Conservation (phyloP, 2,113 vertebrate genomes). For the Aphelocoma coerulescens region DNA sequence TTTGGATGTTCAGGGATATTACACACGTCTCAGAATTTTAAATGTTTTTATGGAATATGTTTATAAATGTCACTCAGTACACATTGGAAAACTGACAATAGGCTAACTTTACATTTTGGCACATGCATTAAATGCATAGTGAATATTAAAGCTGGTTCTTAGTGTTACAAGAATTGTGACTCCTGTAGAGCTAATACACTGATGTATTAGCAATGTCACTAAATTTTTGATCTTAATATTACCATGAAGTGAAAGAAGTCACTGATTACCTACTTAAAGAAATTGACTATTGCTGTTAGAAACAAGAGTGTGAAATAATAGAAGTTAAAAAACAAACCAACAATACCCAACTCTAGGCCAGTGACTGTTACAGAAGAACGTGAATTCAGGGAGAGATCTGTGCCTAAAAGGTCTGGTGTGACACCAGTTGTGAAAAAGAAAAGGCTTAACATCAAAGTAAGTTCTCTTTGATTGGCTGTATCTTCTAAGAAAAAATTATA, state of each 20-base stretch:
- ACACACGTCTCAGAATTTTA: conserved; percentile 37
- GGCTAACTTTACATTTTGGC: conserved; percentile 25
- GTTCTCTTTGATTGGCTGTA: not conserved
- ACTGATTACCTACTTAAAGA: not conserved
- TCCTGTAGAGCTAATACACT: not conserved
- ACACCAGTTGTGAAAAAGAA: not conserved
- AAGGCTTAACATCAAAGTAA: not conserved
- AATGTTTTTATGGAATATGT: conserved; percentile 38
- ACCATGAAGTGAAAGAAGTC: not conserved
- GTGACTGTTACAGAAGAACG: not conserved
- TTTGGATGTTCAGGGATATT: conserved; percentile 43
- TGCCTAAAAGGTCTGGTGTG: not conserved
- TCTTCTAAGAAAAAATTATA: not conserved
- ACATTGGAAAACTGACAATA: not conserved
- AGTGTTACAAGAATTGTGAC: not conserved
- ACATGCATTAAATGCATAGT: not conserved
- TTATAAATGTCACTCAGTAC: not conserved
- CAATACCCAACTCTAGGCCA: not conserved
- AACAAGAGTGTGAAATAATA: not conserved
- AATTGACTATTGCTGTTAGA: not conserved
- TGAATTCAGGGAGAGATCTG: not conserved
- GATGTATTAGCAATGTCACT: not conserved
- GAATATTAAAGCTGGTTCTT: conserved; percentile 22
- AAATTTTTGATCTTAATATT: not conserved
- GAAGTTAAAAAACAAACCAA: not conserved